A percentile compares a stretch with the other conserved stretches of the same genome.
Conservation (phyloP, 2,797 vertebrate species). For the Chelidonichthys spinosus region DNA sequence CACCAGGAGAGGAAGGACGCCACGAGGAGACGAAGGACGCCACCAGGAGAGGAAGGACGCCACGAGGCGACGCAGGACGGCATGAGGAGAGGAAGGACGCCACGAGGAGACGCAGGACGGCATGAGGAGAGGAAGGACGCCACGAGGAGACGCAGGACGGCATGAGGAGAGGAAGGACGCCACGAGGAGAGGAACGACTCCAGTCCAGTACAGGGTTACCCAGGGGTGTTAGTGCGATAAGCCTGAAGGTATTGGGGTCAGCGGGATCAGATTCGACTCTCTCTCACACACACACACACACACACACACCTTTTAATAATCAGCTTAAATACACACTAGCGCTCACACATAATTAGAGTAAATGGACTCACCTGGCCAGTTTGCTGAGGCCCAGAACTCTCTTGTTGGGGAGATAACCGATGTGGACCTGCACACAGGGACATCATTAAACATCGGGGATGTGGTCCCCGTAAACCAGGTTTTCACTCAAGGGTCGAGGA, state of each 20-base stretch:
- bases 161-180: no score
- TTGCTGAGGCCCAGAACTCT: conserved; percentile 98
- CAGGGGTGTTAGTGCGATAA: conserved; percentile 70
- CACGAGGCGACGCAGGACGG: no score
- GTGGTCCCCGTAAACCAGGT: background rate
- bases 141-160: no score
- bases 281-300: conserved; percentile 51
- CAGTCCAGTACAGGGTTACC: conserved; percentile 16
- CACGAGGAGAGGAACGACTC: no score
- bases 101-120: no score
- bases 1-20: no score
- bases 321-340: conserved; percentile 76
- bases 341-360: conserved; percentile 27
- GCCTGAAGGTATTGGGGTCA: conserved; percentile 84
- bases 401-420: conserved; percentile 98
- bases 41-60: no score
- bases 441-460: background rate
- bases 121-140: no score
- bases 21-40: no score
- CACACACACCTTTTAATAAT: conserved; percentile 74
- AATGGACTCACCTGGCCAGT: conserved; percentile 89
- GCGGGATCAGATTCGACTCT: conserved; percentile 75
- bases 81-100: no score
- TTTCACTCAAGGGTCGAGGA: background rate
- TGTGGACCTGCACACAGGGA: conserved; percentile 89